These are phyloP conservation scores for Rhynchomys soricoides DNA, from an alignment of 2,113 vertebrate genomes.

Conservation along the genomic window DNA sequence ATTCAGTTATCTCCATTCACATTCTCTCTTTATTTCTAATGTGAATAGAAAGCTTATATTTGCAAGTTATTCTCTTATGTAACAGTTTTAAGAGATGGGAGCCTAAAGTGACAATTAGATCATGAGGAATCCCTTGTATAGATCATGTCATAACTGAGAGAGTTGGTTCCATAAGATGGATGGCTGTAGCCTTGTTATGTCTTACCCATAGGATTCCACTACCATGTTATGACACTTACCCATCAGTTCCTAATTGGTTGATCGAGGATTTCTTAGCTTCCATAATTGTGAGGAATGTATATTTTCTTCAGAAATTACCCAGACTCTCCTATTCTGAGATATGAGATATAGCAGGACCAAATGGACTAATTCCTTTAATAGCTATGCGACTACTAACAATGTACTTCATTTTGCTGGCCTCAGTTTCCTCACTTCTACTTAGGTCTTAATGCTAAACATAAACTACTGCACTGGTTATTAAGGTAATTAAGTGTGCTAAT, in stretches of 20 bases:
- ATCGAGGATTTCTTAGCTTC: not conserved
- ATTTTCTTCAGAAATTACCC: not conserved
- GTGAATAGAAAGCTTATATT: not conserved
- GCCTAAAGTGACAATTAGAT: not conserved
- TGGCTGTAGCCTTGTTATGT: fast-evolving
- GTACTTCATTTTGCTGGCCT: not conserved
- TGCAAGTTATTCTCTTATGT: not conserved
- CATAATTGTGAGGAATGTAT: not conserved
- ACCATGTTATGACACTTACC: not conserved
- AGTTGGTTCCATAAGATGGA: not conserved
- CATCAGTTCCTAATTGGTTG: not conserved
- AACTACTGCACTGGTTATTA: not conserved
- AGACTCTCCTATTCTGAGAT: not conserved
- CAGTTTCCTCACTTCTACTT: not conserved
- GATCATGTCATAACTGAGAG: not conserved
- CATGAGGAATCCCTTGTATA: not conserved
- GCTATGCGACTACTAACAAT: not conserved
- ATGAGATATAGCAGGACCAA: not conserved
- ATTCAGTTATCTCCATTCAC: not conserved
- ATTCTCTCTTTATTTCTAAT: not conserved
- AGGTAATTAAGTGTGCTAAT: not conserved
- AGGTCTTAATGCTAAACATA: not conserved
- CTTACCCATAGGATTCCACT: not conserved
- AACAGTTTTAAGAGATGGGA: not conserved
- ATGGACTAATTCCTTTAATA: not conserved